Evolutionary conservation across 2,888 invertebrate genomes (phyloP).

Genomic region (Dermolepida albohirtum): DNA sequence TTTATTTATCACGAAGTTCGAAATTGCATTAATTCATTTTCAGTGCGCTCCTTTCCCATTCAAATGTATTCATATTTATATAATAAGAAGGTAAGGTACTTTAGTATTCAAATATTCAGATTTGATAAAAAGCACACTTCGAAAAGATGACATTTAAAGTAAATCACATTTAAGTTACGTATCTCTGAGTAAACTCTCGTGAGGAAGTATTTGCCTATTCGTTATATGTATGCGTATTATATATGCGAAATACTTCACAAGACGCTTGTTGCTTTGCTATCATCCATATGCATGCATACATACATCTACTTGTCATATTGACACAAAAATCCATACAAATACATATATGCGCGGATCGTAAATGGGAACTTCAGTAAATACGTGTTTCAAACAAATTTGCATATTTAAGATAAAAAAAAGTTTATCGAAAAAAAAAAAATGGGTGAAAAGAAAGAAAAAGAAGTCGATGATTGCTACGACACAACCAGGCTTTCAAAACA

Average conservation of each 20-base stretch:
- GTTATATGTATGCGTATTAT: slow-evolving; percentile 1
- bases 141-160: slow-evolving; percentile 26
- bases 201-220: slow-evolving; percentile 14
- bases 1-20: too few species aligned
- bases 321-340: slow-evolving; percentile 4
- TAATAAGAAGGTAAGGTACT: slow-evolving; percentile 17
- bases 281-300: slow-evolving; percentile 3
- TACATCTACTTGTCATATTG: background rate
- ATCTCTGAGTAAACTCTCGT: slow-evolving; percentile 8
- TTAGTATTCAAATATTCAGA: slow-evolving; percentile 36
- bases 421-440: background rate
- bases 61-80: too few species aligned
- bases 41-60: too few species aligned
- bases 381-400: slow-evolving; percentile 13
- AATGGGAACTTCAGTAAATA: slow-evolving; percentile 9
- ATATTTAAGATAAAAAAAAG: slow-evolving; percentile 1
- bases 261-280: slow-evolving; percentile 4
- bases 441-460: background rate
- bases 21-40: too few species aligned
- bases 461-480: background rate
- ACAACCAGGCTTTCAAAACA: too few species aligned
- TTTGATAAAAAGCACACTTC: slow-evolving; percentile 35
- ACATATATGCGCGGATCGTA: background rate
- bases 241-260: slow-evolving; percentile 13
- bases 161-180: slow-evolving; percentile 35